These are phyloP conservation scores for Drosophila truncata DNA, from an alignment of 1,140 invertebrate genomes.

Conservation along the genomic window DNA sequence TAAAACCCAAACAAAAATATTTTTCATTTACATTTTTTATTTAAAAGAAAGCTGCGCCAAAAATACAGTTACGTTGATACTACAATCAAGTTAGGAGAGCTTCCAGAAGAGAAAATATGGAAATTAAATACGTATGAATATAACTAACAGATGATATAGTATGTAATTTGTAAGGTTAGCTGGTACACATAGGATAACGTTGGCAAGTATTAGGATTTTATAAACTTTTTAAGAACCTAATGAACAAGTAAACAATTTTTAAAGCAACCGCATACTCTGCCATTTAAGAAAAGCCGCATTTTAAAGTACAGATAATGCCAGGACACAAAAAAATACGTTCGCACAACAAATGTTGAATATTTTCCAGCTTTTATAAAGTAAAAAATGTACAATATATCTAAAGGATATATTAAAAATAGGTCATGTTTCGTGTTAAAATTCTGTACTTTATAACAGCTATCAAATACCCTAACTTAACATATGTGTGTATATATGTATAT, in stretches of 20 bases:
- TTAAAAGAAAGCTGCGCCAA: neutral
- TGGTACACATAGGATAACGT: neutral
- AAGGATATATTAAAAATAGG: neutral
- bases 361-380: neutral
- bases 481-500: neutral
- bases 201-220: neutral
- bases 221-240: neutral
- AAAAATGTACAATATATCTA: neutral
- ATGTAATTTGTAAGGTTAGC: neutral
- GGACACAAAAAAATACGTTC: neutral
- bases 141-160: neutral
- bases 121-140: neutral
- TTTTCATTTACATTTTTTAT: neutral
- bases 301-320: neutral
- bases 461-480: neutral
- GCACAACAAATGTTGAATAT: neutral
- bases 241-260: neutral
- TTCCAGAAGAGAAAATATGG: neutral
- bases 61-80: neutral
- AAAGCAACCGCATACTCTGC: too few relatives aligned
- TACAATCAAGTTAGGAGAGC: neutral
- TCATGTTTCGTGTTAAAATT: too few relatives aligned
- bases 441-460: neutral
- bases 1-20: neutral
- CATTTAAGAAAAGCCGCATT: slow-evolving; percentile 1